Base-by-base conservation (phyloP, 2,888 invertebrate species). In the Chrysolina americana region DNA sequence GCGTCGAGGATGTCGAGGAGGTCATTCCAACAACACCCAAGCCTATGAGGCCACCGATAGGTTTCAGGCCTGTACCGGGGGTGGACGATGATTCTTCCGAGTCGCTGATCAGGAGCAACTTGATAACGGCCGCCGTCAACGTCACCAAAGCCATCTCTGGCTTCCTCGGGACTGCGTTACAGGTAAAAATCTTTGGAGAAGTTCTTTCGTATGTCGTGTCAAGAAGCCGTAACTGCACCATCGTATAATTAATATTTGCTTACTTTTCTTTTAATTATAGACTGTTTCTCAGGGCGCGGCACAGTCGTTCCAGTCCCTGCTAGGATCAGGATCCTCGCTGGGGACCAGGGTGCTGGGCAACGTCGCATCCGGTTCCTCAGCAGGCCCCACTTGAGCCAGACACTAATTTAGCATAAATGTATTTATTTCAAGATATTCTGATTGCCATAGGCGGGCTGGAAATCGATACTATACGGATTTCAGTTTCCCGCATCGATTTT, bases 101-200 rank as follows among this genome's bases (percentile, higher is more conserved):
- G 63, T 81, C 85, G 21, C 82, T 87, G 66, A 86, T 89, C 50
- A 85, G 89, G 74, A 89, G 87, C 76, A 89, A 90, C 86, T 90
- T 94, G 73, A 91, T 94, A 66, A 93, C 92, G 71, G 93, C 94
- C 19, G 94, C 94, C 74, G 92, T 94, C 80, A 94, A 94, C 82
- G 94, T 94, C 76, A 94, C 94, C 41, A 91, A 93, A 86, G 93
- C 94, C 1, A 94, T 95, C 86, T 93, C 94, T 75, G 92, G 93
- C 87, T 94, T 95, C 88, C 90, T 95, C 83, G 94, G 94, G 81
- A 92, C 93, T 83, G 94, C 94, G 71, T 91, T 95, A 84, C 93
- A 94, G 92, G 95, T 94, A 87, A 28, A n/a, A n/a, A n/a, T n/a
- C n/a, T n/a, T n/a, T n/a, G n/a, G n/a, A n/a, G n/a, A n/a, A n/a